Base-by-base conservation (phyloP, 2,797 vertebrate species). In the Crocodylus rhombifer region DNA sequence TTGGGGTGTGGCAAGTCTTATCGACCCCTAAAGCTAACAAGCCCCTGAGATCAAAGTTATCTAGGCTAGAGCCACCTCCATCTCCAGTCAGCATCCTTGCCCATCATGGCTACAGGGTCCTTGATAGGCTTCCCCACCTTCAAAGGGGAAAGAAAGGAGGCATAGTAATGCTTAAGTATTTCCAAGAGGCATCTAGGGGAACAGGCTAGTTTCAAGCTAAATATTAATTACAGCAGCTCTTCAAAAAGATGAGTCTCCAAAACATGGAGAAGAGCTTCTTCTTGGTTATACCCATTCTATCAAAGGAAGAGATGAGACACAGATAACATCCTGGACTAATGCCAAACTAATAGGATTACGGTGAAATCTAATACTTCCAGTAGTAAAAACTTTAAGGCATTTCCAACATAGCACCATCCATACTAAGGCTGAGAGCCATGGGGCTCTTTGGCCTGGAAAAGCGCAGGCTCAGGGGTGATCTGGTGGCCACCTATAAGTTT, bases 131-230 rank as follows among this genome's bases (percentile, higher is more conserved):
- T 63, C 63, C 60, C 1, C 23, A 55, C 64, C 57, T 90, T 8
- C 9, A 26, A 88, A 82, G 20, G 1, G 3, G 1, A 2, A 25
- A 65, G 13, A 84, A 2, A 9, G 61, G 77, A 15, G 25, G 36
- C 6, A 7, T 3, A 76, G 69, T 77, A 1, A 0, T 0, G 7
- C 4, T 33, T 18, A 33, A 75, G 33, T 88, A 87, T 69, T 77
- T 80, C 33, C 64, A 28, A 55, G 2, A 3, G 14, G 7, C 61
- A 75, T 82, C 42, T 73, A 77, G 62, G 18, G 28, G 3, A 64
- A 13, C 14, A 78, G 0, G 0, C 1, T 2, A 0, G 2, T 78
- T 87, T 90, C 42, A 56, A 88, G 69, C 4, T 15, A 36, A 30
- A 67, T 33, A 67, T 67, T 30, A 30, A n/a, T 81, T 25, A 77